Percentiles rank a stretch among this genome's conserved stretches.
phyloP scores from a whole-genome alignment of 2,113 vertebrate species.

The Rhinopomastus cyanomelas region DNA sequence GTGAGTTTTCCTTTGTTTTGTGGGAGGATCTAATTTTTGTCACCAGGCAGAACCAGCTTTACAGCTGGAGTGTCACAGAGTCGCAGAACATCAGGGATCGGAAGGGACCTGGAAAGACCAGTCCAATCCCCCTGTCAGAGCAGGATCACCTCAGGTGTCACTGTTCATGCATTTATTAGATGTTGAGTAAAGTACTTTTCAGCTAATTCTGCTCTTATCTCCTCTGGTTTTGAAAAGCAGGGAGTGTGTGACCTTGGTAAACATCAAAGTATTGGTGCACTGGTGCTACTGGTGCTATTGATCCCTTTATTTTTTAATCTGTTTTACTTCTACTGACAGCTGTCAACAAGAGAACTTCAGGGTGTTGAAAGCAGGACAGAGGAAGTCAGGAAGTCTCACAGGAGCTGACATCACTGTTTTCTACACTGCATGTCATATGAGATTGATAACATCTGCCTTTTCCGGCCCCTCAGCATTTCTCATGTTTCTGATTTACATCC shows the following conservation, averaged over 20 bases:
- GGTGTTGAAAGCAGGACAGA: not conserved
- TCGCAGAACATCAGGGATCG: no score
- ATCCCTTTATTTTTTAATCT: not conserved
- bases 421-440: not conserved
- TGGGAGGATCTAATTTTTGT: not conserved
- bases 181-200: not conserved
- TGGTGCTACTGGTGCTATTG: not conserved
- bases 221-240: not conserved
- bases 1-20: not conserved
- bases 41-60: not conserved
- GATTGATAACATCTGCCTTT: not conserved
- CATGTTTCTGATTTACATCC: not conserved
- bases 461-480: not conserved
- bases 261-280: not conserved
- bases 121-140: no score
- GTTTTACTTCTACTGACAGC: not conserved
- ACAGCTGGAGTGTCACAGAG: not conserved
- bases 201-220: not conserved
- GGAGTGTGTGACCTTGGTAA: not conserved
- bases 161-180: not conserved
- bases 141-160: no score
- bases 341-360: not conserved
- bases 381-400: not conserved
- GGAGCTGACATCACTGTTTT: constrained; percentile 6
- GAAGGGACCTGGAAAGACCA: no score